Base-by-base conservation (phyloP, 2,113 vertebrate genomes). In the Penelope pileata region DNA sequence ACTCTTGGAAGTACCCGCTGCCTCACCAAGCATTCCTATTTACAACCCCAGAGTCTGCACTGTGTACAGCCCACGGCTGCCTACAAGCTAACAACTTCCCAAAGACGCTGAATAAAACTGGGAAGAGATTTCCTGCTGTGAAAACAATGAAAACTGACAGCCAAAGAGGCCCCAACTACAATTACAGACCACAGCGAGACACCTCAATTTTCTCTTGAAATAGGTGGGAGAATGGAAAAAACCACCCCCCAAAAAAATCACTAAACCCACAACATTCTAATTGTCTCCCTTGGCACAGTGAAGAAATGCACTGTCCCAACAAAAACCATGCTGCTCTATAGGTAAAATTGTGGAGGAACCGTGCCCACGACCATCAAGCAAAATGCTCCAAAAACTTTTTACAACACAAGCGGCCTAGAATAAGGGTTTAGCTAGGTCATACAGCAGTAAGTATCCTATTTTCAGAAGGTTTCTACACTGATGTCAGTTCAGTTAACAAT, bases 91-190 rank as follows among this genome's bases (percentile, higher is more conserved):
- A 38, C 10, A 36, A 36, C 56, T 82, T 72, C 58, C 53, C 58
- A 18, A 14, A 45, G 69, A 45, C 24, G 40, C 8, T 12, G 40
- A 67, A 22, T 51, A 18, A 86, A 83, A 73, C 0, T 7, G 22
- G n/a, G 77, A 77, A 81, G 59, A 42, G 56, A 95, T 87, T 67
- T 84, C 10, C 40, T 9, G 4, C 6, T 38, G 22, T 45, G 16
- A 42, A 90, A 86, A 82, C 73, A 73, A 85, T 29, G 54, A 69
- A 51, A 90, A 56, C 21, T 22, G 56, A 70, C 59, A 74, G 43
- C 30, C 0, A 23, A 16, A 53, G 50, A 73, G 38, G 26, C 48
- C 36, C 60, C 48, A 18, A 23, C 2, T 16, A 40, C 11, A 11
- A 72, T 1, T 79, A 36, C 38, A 17, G 60, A 69, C 30, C 5